Evolutionary conservation across 2,888 invertebrate species (phyloP).

Genomic region (Rhagium mordax): DNA sequence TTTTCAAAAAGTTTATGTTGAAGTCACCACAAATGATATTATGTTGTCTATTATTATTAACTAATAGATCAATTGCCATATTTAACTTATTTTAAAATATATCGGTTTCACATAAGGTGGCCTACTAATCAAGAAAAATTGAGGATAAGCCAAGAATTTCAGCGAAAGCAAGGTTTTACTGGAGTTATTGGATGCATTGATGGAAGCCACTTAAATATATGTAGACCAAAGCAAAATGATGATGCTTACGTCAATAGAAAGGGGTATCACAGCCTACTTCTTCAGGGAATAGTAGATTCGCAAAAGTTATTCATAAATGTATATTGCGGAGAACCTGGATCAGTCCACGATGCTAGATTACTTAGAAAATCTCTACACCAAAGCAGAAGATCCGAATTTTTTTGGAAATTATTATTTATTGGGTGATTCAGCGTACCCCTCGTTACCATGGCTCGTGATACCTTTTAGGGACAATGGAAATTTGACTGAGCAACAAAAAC

Average conservation of each 20-base stretch:
- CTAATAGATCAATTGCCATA: too few species aligned
- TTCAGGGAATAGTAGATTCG: background rate
- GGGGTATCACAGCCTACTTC: background rate
- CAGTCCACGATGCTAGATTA: background rate
- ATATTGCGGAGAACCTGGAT: slow-evolving; percentile 7
- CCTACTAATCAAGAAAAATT: too few species aligned
- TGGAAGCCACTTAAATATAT: background rate
- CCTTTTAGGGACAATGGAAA: background rate
- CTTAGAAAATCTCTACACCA: background rate
- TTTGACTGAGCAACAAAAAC: background rate
- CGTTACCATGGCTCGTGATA: background rate
- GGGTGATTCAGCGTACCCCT: background rate
- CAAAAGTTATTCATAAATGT: background rate
- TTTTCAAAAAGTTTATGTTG: too few species aligned
- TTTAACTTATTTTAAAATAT: too few species aligned
- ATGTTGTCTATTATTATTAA: too few species aligned
- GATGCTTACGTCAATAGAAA: background rate
- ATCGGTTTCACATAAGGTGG: too few species aligned
- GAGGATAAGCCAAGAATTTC: too few species aligned
- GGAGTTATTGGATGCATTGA: background rate
- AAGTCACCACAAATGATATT: too few species aligned
- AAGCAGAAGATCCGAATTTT: too few species aligned
- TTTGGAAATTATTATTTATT: background rate
- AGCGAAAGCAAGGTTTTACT: background rate
- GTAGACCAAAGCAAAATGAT: background rate